Evolutionary conservation across 2,888 invertebrate species (phyloP), one percentile per base, ranked within the genome.

Genomic region (Sinodicranocentrus sp.): DNA sequence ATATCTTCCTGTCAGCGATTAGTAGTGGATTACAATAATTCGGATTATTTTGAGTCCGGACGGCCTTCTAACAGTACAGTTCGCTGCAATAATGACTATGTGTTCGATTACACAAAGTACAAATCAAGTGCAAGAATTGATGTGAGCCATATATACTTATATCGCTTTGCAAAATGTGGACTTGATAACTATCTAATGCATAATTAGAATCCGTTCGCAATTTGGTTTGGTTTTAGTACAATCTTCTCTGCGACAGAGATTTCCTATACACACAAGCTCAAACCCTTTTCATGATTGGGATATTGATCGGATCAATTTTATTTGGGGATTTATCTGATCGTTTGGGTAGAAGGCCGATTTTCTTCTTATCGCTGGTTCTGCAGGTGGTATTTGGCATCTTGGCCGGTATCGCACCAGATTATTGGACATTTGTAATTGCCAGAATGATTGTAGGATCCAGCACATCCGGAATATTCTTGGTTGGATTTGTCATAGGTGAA

Each of bases 381-480:
- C 94, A 95, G 91, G 93, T 95, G 33, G 90, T 94, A 33, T 93
- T 94, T 88, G 95, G 95, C 48, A 90, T 94, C 54, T 89, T 93
- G 77, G 94, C 94, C 3, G 94, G 94, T 2, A 89, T 94, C 65
- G 92, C 94, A 0, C 94, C 94, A 0, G 94, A 95, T 88, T 94
- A 93, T 89, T 92, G 93, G 89, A 93, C 93, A 61, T 95, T 94
- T 89, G 93, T 94, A 13, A 90, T 94, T 75, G 92, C 94, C 54
- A 92, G 95, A 85, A 90, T 94, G 83, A 90, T 95, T 67, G 93
- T 95, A 25, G 95, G 95, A 15, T 93, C 94, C 13, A 94, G 94
- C 10, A 94, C 95, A 8, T 94, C 95, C 5, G 95, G 95, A 0
- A 94, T 95, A 10, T 95, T 95, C 89, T 91, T 95, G 82, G 95